A percentile compares a stretch with the other conserved stretches of the same genome.
Conservation (phyloP, 2,888 invertebrate species). For the Chalcosyrphus nemorum region DNA sequence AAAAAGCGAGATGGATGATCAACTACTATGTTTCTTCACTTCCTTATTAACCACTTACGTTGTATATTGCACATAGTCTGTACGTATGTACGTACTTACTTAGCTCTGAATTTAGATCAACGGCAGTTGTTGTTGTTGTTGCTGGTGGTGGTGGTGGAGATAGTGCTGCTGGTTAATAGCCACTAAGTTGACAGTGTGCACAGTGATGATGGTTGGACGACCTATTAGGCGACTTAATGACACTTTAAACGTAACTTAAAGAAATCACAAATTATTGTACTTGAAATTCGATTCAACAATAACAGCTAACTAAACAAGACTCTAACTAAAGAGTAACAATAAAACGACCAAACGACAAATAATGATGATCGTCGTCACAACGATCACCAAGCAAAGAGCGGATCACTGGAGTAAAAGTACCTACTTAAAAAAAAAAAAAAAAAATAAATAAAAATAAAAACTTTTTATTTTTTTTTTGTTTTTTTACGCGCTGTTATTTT, state of each 20-base stretch:
- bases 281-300: slow-evolving; percentile 37
- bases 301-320: not conserved
- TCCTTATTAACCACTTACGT: slow-evolving; percentile 73
- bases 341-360: slow-evolving; percentile 5
- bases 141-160: slow-evolving; percentile 17
- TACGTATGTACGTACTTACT: slow-evolving; percentile 48
- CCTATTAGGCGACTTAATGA: slow-evolving; percentile 67
- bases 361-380: slow-evolving; percentile 43
- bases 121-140: slow-evolving; percentile 55
- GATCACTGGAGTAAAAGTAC: slow-evolving; percentile 48
- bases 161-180: slow-evolving; percentile 12
- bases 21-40: slow-evolving; percentile 70
- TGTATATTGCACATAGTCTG: slow-evolving; percentile 60
- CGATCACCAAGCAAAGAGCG: slow-evolving; percentile 32
- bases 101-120: slow-evolving; percentile 71
- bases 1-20: slow-evolving; percentile 71
- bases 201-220: slow-evolving; percentile 42
- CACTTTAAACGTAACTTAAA: slow-evolving; percentile 66
- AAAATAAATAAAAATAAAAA: not conserved
- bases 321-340: slow-evolving; percentile 15
- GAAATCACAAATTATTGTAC: slow-evolving; percentile 62
- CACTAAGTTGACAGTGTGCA: slow-evolving; percentile 7
- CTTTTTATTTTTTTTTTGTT: slow-evolving; percentile 2
- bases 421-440: not conserved
- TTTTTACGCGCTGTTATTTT: slow-evolving; percentile 52